Conservation (phyloP, 2,113 vertebrate genomes). For the Brienomyrus brachyistius region DNA sequence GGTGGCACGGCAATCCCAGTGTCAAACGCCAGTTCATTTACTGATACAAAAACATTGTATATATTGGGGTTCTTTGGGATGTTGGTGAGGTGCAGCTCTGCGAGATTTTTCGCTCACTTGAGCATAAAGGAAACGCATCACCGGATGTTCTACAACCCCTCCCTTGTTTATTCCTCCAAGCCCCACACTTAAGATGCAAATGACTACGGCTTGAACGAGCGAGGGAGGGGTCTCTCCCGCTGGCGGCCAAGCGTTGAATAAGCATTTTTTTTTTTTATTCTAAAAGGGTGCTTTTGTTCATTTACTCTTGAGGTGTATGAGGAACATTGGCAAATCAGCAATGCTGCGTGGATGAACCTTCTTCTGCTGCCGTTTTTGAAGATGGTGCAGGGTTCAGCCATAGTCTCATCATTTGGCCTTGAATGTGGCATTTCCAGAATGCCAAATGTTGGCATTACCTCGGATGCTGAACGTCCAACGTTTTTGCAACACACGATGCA, state of each 20-base stretch:
- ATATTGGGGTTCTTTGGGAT: not conserved
- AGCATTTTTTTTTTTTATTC: constrained; percentile 7
- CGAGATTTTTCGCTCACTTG: not conserved
- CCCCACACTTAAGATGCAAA: not conserved
- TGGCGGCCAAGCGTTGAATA: not conserved
- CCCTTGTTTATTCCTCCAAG: not conserved
- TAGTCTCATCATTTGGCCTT: not conserved
- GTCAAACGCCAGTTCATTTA: not conserved
- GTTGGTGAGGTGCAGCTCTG: not conserved
- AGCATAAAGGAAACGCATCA: not conserved
- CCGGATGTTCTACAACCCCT: not conserved
- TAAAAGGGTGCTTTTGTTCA: not conserved
- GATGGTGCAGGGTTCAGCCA: not conserved
- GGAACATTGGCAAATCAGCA: not conserved
- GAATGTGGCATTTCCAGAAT: not conserved
- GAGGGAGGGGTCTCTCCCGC: not conserved
- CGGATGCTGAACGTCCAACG: not conserved
- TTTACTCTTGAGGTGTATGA: not conserved
- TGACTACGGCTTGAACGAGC: not conserved
- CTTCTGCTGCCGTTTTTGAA: not conserved
- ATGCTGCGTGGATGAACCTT: not conserved
- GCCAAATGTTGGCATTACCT: not conserved
- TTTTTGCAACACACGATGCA: not conserved
- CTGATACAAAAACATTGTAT: not conserved
- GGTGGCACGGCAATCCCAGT: not conserved